Conservation (phyloP, 2,113 vertebrate species). For the Grantiella picta region DNA sequence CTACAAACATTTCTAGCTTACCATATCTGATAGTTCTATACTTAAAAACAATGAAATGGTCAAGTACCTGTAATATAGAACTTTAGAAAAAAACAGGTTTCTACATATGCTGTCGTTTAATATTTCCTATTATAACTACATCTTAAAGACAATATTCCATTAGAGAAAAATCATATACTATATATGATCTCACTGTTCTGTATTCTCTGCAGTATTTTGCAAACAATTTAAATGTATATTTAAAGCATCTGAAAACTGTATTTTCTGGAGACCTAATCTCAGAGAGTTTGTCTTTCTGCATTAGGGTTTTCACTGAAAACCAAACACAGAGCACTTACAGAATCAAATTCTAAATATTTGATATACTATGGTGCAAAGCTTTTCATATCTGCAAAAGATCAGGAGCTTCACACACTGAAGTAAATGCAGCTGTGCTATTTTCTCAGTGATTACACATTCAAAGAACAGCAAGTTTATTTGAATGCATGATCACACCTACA, state of each 20-base stretch:
- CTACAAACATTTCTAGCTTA: neutral
- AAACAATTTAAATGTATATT: neutral
- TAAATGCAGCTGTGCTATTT: slow-evolving; percentile 50
- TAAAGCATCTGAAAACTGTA: neutral
- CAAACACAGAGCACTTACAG: neutral
- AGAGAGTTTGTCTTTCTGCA: neutral
- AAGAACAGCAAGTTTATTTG: slow-evolving; percentile 2
- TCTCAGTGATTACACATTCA: slow-evolving; percentile 8
- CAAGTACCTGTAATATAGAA: neutral
- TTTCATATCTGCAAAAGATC: neutral
- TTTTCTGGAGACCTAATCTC: neutral
- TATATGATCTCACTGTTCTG: neutral
- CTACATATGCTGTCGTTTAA: neutral
- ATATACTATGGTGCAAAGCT: neutral
- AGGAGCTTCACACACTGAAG: slow-evolving; percentile 13
- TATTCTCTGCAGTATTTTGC: neutral
- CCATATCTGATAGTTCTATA: neutral
- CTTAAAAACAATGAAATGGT: neutral
- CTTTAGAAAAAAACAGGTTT: neutral
- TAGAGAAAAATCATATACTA: neutral
- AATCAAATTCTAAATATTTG: slow-evolving; percentile 18
- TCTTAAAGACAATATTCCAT: neutral
- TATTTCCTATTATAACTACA: neutral
- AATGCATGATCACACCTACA: slow-evolving; percentile 28
- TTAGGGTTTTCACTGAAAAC: neutral